These are phyloP conservation scores for Ypsolopha scabrella DNA, from an alignment of 2,888 invertebrate species.

Conservation along the genomic window DNA sequence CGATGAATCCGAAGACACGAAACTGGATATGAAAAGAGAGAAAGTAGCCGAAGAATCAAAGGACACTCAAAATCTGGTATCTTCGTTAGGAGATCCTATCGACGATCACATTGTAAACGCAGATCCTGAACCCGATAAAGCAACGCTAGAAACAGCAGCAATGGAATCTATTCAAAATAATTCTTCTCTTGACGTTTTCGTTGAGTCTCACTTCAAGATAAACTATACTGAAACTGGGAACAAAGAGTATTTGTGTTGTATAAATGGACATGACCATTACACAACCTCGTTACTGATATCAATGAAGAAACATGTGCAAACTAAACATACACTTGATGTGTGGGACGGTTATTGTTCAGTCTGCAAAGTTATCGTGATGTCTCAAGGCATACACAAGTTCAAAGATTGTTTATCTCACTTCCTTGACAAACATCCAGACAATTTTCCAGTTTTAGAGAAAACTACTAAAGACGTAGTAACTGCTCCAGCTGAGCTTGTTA, in stretches of 20 bases:
- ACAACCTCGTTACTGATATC: slow-evolving; percentile 49
- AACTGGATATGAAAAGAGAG: slow-evolving; percentile 8
- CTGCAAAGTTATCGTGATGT: slow-evolving; percentile 57
- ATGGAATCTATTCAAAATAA: neutral
- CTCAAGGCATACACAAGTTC: slow-evolving; percentile 40
- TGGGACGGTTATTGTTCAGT: slow-evolving; percentile 70
- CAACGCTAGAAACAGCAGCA: neutral
- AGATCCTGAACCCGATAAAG: neutral
- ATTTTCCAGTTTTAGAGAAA: slow-evolving; percentile 37
- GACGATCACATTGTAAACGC: neutral
- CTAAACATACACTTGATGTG: slow-evolving; percentile 38
- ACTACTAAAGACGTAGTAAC: neutral
- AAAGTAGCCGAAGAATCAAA: slow-evolving; percentile 7
- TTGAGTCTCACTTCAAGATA: slow-evolving; percentile 47
- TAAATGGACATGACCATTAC: slow-evolving; percentile 49
- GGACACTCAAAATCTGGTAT: neutral
- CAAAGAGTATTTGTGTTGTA: slow-evolving; percentile 53
- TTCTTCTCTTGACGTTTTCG: slow-evolving; percentile 15
- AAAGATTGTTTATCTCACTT: slow-evolving; percentile 54
- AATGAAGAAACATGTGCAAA: slow-evolving; percentile 53
- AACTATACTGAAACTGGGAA: slow-evolving; percentile 28
- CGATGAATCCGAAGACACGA: slow-evolving; percentile 14
- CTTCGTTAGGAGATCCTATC: neutral
- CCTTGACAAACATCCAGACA: slow-evolving; percentile 49
- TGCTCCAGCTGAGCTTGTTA: slow-evolving; percentile 4